Percentiles rank a stretch among this genome's conserved stretches.
Evolutionary conservation across 2,797 vertebrate species (phyloP).

Genomic region (Channa striata): DNA sequence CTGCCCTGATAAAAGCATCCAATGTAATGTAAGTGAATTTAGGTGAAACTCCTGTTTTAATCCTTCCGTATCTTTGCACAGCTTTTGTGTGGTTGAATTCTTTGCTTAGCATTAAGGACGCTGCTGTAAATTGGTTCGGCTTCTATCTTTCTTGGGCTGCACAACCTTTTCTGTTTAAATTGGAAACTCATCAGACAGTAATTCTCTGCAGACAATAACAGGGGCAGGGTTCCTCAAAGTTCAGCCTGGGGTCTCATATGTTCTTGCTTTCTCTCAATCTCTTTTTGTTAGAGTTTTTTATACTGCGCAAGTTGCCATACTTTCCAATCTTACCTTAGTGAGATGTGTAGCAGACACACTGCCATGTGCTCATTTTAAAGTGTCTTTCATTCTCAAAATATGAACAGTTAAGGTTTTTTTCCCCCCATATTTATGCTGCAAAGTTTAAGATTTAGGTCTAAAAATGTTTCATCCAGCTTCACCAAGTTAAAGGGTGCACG

Average conservation of each 20-base stretch:
- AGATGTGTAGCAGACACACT: background rate
- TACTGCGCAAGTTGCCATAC: background rate
- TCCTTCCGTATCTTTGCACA: constrained; percentile 37
- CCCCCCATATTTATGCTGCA: background rate
- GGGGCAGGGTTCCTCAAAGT: constrained; percentile 26
- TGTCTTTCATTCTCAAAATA: background rate
- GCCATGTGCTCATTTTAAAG: background rate
- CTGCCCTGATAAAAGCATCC: constrained; percentile 20
- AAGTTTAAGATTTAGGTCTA: background rate
- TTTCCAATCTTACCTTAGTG: background rate
- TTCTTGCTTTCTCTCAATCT: constrained; percentile 8
- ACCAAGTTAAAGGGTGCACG: background rate
- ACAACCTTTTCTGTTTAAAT: constrained; percentile 46
- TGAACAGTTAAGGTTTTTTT: background rate
- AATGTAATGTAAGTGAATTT: constrained; percentile 26
- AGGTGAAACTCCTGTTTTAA: constrained; percentile 53
- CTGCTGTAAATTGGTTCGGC: constrained; percentile 55
- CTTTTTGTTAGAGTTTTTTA: constrained; percentile 2
- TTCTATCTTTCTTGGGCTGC: constrained; percentile 45
- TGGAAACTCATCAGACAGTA: constrained; percentile 62
- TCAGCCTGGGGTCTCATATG: constrained; percentile 28
- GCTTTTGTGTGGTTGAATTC: constrained; percentile 44
- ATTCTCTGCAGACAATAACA: constrained; percentile 54
- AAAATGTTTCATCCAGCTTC: background rate
- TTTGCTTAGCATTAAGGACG: constrained; percentile 37